phyloP scores from a whole-genome alignment of 2,797 vertebrate species.

The Fundulus diaphanus region DNA sequence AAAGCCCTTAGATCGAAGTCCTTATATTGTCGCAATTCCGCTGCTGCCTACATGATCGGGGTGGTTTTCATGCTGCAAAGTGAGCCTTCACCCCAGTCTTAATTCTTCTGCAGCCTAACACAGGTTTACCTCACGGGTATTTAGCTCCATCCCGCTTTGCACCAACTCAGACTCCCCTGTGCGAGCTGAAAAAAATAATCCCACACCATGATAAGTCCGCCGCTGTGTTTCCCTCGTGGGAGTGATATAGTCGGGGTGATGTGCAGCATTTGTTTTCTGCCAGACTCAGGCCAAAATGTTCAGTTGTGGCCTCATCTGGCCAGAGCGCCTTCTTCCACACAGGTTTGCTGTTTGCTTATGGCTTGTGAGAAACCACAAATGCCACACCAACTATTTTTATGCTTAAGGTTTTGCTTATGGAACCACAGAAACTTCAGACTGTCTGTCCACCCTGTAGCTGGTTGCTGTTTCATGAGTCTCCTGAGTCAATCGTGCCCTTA shows the following conservation, averaged over 20 bases:
- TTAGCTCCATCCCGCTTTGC: no score
- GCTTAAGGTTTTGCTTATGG: neutral
- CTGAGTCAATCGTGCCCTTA: neutral
- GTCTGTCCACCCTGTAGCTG: neutral
- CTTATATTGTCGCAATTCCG: no score
- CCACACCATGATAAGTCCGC: neutral
- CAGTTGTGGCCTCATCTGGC: neutral
- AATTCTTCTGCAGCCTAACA: no score
- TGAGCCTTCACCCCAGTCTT: no score
- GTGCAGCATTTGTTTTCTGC: neutral
- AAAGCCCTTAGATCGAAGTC: no score
- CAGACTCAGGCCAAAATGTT: neutral
- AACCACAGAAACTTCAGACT: neutral
- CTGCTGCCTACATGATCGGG: no score
- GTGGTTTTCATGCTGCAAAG: no score
- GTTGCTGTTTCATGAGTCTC: neutral
- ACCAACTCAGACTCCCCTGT: no score
- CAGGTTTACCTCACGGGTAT: no score
- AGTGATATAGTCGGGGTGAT: neutral
- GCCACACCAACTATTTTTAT: neutral
- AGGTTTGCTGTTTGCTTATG: neutral
- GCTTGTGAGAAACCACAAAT: neutral
- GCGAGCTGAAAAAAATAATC: no score
- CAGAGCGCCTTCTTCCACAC: neutral
- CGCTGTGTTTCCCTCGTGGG: neutral